Percentiles rank a stretch among this genome's conserved stretches.
Conservation (phyloP, 1,140 invertebrate species). For the Drosophila nannoptera region DNA sequence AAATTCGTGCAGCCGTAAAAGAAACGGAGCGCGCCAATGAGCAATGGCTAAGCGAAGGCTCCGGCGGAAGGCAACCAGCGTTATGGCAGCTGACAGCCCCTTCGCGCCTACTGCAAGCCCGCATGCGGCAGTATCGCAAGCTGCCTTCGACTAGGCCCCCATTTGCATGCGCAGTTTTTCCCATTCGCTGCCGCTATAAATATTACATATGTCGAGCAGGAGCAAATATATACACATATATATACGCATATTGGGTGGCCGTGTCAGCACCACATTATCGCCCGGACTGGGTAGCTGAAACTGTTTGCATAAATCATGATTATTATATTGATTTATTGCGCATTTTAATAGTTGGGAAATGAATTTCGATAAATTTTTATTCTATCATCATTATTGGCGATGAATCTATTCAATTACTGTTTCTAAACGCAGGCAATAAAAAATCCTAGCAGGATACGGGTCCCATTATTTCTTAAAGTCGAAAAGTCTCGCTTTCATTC, state of each 20-base stretch:
- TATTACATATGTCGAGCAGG: not conserved
- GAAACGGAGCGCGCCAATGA: conserved; percentile 66
- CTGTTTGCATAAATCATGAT: conserved; percentile 5
- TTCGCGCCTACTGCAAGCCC: not conserved
- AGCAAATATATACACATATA: not conserved
- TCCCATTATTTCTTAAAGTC: no score
- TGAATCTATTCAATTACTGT: conserved; percentile 16
- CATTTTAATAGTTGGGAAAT: conserved; percentile 39
- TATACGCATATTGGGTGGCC: not conserved
- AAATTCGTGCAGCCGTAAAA: conserved; percentile 71
- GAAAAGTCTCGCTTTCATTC: no score
- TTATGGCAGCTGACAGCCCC: conserved; percentile 4
- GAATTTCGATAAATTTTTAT: conserved; percentile 24
- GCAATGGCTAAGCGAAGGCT: conserved; percentile 19
- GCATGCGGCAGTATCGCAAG: conserved; percentile 1
- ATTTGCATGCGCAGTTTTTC: conserved; percentile 24
- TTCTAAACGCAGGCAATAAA: not conserved
- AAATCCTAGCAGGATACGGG: no score
- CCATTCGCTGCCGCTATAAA: conserved; percentile 2
- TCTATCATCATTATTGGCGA: not conserved
- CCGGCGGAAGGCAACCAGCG: conserved; percentile 37
- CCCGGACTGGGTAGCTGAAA: not conserved
- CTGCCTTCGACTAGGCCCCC: conserved; percentile 16
- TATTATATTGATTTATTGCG: conserved; percentile 21
- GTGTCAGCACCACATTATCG: not conserved